Conservation (phyloP, 2,888 invertebrate genomes). For the Trissonchulus latispiculum region DNA sequence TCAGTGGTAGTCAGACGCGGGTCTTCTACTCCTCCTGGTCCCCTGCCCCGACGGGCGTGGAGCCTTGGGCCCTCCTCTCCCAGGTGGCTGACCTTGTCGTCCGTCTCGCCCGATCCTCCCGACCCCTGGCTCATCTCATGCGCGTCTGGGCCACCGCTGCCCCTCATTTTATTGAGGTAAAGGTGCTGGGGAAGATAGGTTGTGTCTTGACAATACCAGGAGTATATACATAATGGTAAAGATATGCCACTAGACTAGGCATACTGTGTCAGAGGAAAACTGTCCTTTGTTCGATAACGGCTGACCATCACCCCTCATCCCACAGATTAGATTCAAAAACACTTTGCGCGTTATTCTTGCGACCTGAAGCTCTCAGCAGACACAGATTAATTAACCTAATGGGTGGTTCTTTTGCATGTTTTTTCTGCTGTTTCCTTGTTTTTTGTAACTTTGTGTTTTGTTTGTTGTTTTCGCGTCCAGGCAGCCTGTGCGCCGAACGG, state of each 20-base stretch:
- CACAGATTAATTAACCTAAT: no score
- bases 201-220: conserved; percentile 16
- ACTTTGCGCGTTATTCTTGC: no score
- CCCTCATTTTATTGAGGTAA: conserved; percentile 81
- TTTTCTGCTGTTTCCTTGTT: no score
- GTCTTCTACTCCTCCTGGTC: conserved; percentile 47
- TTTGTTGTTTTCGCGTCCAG: no score
- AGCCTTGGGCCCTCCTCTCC: conserved; percentile 55
- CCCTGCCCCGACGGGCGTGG: background rate
- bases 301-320: no score
- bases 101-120: conserved; percentile 69
- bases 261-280: no score
- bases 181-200: background rate
- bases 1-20: conserved; percentile 73
- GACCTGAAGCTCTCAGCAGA: no score
- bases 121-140: conserved; percentile 81
- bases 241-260: no score
- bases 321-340: no score
- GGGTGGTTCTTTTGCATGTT: no score
- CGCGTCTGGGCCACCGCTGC: conserved; percentile 81
- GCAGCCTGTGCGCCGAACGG: conserved; percentile 72
- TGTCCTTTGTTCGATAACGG: no score
- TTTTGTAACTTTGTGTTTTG: no score
- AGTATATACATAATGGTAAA: background rate
- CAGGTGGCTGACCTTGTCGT: conserved; percentile 77